Evolutionary conservation across 2,797 vertebrate genomes (phyloP).

Genomic region (Sebastes vulpes): DNA sequence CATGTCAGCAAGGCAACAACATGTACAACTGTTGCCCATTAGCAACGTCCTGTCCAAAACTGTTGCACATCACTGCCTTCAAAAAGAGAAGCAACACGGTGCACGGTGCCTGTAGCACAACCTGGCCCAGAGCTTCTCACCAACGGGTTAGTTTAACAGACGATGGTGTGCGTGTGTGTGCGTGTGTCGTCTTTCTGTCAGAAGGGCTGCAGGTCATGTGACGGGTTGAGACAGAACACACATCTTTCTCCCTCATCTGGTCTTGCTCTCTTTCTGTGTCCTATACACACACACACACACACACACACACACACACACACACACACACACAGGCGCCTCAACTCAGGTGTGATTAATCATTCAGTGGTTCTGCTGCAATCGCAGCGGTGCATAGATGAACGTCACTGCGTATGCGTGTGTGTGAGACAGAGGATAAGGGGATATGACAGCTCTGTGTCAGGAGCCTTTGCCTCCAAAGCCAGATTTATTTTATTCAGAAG

Average conservation of each 20-base stretch:
- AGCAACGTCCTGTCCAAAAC: slow-evolving; percentile 20
- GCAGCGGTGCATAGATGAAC: slow-evolving; percentile 22
- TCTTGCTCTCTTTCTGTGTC: neutral
- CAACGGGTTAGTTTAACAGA: neutral
- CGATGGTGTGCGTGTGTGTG: neutral
- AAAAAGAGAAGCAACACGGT: neutral
- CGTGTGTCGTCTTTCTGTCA: neutral
- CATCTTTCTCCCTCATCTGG: slow-evolving; percentile 1
- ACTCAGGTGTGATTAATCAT: slow-evolving; percentile 66
- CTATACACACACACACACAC: neutral
- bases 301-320: neutral
- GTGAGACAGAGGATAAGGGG: slow-evolving; percentile 32
- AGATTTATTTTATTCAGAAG: slow-evolving; percentile 72
- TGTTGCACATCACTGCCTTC: slow-evolving; percentile 29
- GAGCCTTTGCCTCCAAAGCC: slow-evolving; percentile 58
- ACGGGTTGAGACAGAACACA: slow-evolving; percentile 16
- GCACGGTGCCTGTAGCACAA: neutral
- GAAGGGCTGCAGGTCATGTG: slow-evolving; percentile 1
- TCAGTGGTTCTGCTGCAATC: slow-evolving; percentile 18
- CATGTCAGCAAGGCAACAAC: slow-evolving; percentile 6
- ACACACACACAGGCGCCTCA: neutral
- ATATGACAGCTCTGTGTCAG: slow-evolving; percentile 68
- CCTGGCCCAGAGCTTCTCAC: slow-evolving; percentile 2
- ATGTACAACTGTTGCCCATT: slow-evolving; percentile 19
- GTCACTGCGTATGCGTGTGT: neutral